A percentile compares a stretch with the other conserved stretches of the same genome.
These are phyloP conservation scores for Drosophila pseudotakahashii DNA, from an alignment of 2,888 invertebrate species.

Conservation along the genomic window DNA sequence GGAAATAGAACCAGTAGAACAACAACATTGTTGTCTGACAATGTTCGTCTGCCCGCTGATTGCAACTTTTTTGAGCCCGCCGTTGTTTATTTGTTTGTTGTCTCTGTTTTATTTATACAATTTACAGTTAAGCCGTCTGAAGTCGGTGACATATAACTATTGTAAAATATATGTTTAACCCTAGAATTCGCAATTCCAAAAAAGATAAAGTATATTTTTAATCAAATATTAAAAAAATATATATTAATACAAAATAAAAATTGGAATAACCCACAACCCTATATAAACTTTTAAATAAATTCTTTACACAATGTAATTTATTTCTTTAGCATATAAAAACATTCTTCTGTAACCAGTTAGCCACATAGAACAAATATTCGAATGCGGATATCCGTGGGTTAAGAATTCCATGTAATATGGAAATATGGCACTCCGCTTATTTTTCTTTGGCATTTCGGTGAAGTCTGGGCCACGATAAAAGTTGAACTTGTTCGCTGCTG, in stretches of 20 bases:
- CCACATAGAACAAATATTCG: too few relatives aligned
- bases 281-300: too few relatives aligned
- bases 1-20: conserved; percentile 18
- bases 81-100: conserved; percentile 52
- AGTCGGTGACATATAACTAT: conserved; percentile 26
- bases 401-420: conserved; percentile 54
- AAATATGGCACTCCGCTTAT: conserved; percentile 28
- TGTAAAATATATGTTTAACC: conserved; percentile 26
- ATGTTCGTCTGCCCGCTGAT: conserved; percentile 45
- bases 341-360: too few relatives aligned
- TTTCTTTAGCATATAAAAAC: too few relatives aligned
- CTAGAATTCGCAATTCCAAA: background rate
- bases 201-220: too few relatives aligned
- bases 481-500: conserved; percentile 34
- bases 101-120: conserved; percentile 75
- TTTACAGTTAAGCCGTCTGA: conserved; percentile 67
- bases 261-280: too few relatives aligned
- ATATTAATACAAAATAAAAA: too few relatives aligned
- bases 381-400: conserved; percentile 3
- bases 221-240: too few relatives aligned
- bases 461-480: conserved; percentile 24
- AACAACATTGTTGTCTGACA: conserved; percentile 62
- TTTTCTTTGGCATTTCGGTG: conserved; percentile 23
- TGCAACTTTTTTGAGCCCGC: conserved; percentile 38
- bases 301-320: too few relatives aligned